phyloP scores from a whole-genome alignment of 2,888 invertebrate genomes.

The Drosophila tanythrix region DNA sequence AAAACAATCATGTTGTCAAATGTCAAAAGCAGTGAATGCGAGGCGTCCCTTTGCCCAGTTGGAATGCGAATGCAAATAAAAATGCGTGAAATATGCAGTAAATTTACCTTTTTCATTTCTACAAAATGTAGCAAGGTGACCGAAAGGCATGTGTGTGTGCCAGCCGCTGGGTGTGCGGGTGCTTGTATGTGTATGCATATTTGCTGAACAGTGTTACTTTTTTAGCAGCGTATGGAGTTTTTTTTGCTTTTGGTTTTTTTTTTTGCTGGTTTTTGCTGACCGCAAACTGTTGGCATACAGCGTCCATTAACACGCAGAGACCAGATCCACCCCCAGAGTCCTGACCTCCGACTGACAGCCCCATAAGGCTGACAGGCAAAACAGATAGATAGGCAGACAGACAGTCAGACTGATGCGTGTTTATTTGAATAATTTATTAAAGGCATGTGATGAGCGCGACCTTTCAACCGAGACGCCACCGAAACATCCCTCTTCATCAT shows the following conservation, averaged over 20 bases:
- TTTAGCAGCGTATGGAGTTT: slow-evolving; percentile 40
- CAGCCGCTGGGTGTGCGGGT: slow-evolving; percentile 1
- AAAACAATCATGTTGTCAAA: slow-evolving; percentile 80
- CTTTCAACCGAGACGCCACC: slow-evolving; percentile 59
- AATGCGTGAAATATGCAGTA: slow-evolving; percentile 76
- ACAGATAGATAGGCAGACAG: slow-evolving; percentile 21
- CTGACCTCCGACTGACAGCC: slow-evolving; percentile 31
- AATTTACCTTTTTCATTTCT: slow-evolving; percentile 59
- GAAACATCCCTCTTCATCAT: slow-evolving; percentile 19
- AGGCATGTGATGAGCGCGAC: slow-evolving; percentile 79
- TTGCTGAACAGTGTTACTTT: slow-evolving; percentile 36
- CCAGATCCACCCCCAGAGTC: slow-evolving; percentile 16
- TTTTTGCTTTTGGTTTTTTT: slow-evolving; percentile 39
- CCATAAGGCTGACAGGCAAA: slow-evolving; percentile 33
- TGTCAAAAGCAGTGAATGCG: slow-evolving; percentile 70
- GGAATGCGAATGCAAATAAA: slow-evolving; percentile 68
- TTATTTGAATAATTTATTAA: slow-evolving; percentile 84
- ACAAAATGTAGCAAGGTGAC: slow-evolving; percentile 37
- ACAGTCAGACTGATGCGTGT: slow-evolving; percentile 66
- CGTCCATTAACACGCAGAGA: slow-evolving; percentile 59
- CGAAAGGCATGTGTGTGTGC: slow-evolving; percentile 12
- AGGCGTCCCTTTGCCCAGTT: slow-evolving; percentile 7
- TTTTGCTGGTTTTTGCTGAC: slow-evolving; percentile 55
- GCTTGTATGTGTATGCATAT: slow-evolving; percentile 11
- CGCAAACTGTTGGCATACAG: slow-evolving; percentile 76